phyloP scores from a whole-genome alignment of 2,888 invertebrate genomes.

The Zhengitettix transpicula region DNA sequence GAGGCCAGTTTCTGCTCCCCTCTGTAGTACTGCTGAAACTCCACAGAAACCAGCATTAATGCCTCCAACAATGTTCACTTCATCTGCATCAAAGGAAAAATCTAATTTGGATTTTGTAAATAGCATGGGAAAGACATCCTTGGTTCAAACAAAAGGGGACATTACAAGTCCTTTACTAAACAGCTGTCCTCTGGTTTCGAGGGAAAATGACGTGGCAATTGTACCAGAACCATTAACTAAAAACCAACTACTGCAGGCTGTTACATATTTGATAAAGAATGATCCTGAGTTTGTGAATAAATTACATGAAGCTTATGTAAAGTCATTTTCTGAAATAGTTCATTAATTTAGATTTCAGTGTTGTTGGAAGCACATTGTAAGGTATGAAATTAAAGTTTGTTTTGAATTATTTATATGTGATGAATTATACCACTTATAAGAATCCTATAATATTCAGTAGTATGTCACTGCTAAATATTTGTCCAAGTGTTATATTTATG shows the following conservation, averaged over 20 bases:
- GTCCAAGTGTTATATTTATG: too few species aligned
- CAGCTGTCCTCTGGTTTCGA: neutral
- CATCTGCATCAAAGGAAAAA: slow-evolving; percentile 30
- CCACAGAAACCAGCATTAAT: slow-evolving; percentile 46
- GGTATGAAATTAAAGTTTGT: too few species aligned
- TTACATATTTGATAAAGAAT: slow-evolving; percentile 70
- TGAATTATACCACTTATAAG: too few species aligned
- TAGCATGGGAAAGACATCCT: neutral
- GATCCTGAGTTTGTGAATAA: slow-evolving; percentile 78
- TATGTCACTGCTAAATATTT: too few species aligned
- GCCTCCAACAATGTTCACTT: slow-evolving; percentile 74
- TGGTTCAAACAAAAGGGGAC: neutral
- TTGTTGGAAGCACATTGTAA: too few species aligned
- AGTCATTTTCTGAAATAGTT: slow-evolving; percentile 55
- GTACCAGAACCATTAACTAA: slow-evolving; percentile 61
- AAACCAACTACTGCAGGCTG: slow-evolving; percentile 77
- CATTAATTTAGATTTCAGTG: slow-evolving; percentile 20
- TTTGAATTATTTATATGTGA: too few species aligned
- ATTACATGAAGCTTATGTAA: slow-evolving; percentile 82
- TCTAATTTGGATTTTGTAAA: slow-evolving; percentile 1
- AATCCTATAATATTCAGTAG: too few species aligned
- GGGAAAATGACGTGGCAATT: neutral
- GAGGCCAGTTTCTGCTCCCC: slow-evolving; percentile 13
- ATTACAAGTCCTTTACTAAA: slow-evolving; percentile 2
- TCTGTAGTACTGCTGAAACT: slow-evolving; percentile 12